These are phyloP conservation scores for Rhagonycha fulva DNA, from an alignment of 2,888 invertebrate species.

Conservation along the genomic window DNA sequence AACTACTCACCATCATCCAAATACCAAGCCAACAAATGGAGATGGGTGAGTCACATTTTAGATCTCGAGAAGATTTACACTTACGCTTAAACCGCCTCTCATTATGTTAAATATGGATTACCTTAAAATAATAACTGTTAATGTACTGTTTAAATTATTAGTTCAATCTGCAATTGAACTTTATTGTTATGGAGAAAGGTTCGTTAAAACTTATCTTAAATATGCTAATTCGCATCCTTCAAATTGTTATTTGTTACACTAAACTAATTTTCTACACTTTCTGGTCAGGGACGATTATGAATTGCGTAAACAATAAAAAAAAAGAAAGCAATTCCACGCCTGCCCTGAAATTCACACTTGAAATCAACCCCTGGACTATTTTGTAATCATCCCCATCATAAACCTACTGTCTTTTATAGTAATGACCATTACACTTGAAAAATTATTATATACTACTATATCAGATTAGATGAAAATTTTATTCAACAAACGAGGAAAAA, in stretches of 20 bases:
- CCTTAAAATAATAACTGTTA: slow-evolving; percentile 4
- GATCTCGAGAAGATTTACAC: slow-evolving; percentile 9
- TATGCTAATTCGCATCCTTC: background rate
- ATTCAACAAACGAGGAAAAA: background rate
- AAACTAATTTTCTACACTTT: background rate
- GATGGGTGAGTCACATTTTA: slow-evolving; percentile 7
- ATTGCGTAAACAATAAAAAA: too few species aligned
- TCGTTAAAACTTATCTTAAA: background rate
- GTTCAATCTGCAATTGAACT: background rate
- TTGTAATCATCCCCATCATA: too few species aligned
- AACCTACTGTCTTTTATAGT: too few species aligned
- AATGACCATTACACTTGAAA: too few species aligned
- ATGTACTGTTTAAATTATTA: background rate
- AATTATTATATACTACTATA: too few species aligned
- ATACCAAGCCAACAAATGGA: slow-evolving; percentile 9
- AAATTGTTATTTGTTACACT: background rate
- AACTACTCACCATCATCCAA: slow-evolving; percentile 13
- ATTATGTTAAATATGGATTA: slow-evolving; percentile 5
- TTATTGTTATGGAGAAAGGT: background rate
- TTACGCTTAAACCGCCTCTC: slow-evolving; percentile 4
- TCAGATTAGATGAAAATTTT: background rate
- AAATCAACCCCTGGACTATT: too few species aligned
- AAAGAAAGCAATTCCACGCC: too few species aligned
- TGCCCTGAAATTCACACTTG: too few species aligned
- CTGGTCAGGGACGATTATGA: background rate